Evolutionary conservation across 2,888 invertebrate species (phyloP), one percentile per base, ranked within the genome.

Genomic region (Aphodius granarius): DNA sequence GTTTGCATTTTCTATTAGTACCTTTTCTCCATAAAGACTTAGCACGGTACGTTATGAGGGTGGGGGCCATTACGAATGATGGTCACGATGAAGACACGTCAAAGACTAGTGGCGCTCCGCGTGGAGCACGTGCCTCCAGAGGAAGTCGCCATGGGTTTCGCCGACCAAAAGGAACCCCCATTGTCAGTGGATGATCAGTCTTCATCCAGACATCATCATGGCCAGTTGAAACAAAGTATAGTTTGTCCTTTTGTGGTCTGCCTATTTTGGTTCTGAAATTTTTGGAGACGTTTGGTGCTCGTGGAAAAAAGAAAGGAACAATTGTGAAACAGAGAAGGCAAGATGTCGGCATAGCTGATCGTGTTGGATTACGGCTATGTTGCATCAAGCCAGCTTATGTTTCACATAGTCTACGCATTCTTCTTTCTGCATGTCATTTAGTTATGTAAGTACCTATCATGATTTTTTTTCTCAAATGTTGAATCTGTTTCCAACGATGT

Each of bases 321-420:
- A 66, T 63, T 81, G 83, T 82, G 86, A 85, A 88, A 87, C 86
- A 85, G 91, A 91, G 92, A 89, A 93, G 94, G 94, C 94, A 94
- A 94, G 94, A 94, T 94, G 93, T 94, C 93, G 94, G 94, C 94
- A 94, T 94, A 94, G 93, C 93, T 93, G 94, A 93, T 90, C 89
- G 89, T 89, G 87, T 89, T 88, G 85, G 89, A 90, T 91, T 90
- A 90, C 93, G 93, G 93, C 93, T 94, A 91, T 93, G 93, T 91
- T 92, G 92, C 93, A 93, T 94, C 93, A 89, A 91, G 93, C 93
- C 94, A 93, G 89, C 92, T 92, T 90, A 89, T 88, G 88, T 89
- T 90, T 89, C 87, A 89, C 89, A 88, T 87, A 81, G 75, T 73
- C 80, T 70, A 76, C 79, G 75, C 15, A 63, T 63, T 70, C 64